phyloP scores from a whole-genome alignment of 2,888 invertebrate genomes.

The Drosophila mettleri region DNA sequence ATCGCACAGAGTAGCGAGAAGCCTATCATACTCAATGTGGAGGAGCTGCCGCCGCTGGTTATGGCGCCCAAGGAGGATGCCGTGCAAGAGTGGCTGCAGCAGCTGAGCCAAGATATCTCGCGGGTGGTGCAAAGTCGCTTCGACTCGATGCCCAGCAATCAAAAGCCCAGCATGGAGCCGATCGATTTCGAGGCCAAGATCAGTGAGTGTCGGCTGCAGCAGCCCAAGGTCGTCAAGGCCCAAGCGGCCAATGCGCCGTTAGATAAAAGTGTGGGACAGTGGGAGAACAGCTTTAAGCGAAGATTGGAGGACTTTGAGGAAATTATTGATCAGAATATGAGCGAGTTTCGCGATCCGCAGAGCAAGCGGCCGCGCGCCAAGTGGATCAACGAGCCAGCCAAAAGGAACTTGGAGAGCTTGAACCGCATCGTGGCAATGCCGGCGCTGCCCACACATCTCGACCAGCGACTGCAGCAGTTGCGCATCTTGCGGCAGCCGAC shows the following conservation, averaged over 20 bases:
- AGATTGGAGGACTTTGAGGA: conserved; percentile 32
- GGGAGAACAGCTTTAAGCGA: conserved; percentile 25
- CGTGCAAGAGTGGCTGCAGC: conserved; percentile 28
- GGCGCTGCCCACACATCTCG: conserved; percentile 12
- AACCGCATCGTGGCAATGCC: conserved; percentile 33
- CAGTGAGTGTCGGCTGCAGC: neutral
- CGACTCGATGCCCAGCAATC: neutral
- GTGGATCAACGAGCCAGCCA: neutral
- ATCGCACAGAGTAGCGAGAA: neutral
- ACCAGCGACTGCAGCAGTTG: conserved; percentile 36
- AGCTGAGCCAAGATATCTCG: conserved; percentile 12
- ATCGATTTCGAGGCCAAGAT: conserved; percentile 16
- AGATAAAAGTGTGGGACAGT: conserved; percentile 47
- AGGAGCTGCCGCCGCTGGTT: neutral
- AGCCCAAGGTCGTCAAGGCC: too few species aligned
- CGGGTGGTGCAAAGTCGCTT: conserved; percentile 5
- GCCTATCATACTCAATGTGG: neutral
- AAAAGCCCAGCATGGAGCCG: neutral
- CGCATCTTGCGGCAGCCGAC: conserved; percentile 36
- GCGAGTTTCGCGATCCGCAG: conserved; percentile 37
- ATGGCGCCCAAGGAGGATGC: conserved; percentile 9
- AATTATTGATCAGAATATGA: conserved; percentile 28
- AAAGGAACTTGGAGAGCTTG: neutral
- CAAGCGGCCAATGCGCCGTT: rapidly evolving
- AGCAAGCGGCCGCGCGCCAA: conserved; percentile 20